Evolutionary conservation across 2,888 invertebrate genomes (phyloP), one percentile per base, ranked within the genome.

Genomic region (Tenthredo distinguenda): DNA sequence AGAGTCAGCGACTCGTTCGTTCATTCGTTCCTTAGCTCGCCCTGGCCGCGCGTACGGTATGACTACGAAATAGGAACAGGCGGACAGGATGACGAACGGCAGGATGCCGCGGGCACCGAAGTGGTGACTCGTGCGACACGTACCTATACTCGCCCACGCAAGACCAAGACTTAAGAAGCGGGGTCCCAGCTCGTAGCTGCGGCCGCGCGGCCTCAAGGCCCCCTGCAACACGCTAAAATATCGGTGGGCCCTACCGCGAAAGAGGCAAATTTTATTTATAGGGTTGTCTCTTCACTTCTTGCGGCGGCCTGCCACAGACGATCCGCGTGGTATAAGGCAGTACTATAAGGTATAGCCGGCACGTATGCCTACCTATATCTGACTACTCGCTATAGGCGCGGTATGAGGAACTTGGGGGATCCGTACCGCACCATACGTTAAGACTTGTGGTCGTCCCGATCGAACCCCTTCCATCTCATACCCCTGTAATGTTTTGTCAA

Each of bases 81-180:
- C 91, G 91, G 92, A 92, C 92, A 92, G 92, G 90, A 92, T 92
- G 92, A 92, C 91, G 91, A 90, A 92, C 92, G 92, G 91, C 91
- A 88, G 89, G 90, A 92, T 89, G 91, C 92, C 91, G 90, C 88
- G 89, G 91, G 90, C 90, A 88, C 89, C 85, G 89, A 90, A 91
- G 91, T 90, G 92, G 92, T 91, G 92, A 92, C 92, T 92, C 91
- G 91, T 90, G 91, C 91, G 92, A 92, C 92, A 92, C 90, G 90
- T 88, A 87, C 91, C 90, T 90, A 90, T 90, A 89, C 89, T 86
- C 87, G 90, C 92, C 92, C 91, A 92, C 92, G 91, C 91, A 89
- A 18, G n/a, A 81, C 50, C 89, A 74, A 82, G 84, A 82, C 47
- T 47, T 47, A 47, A 82, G 85, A 71, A 85, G 85, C 55, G 81